Base-by-base conservation (phyloP, 2,113 vertebrate species). In the Lophotis ruficrista region DNA sequence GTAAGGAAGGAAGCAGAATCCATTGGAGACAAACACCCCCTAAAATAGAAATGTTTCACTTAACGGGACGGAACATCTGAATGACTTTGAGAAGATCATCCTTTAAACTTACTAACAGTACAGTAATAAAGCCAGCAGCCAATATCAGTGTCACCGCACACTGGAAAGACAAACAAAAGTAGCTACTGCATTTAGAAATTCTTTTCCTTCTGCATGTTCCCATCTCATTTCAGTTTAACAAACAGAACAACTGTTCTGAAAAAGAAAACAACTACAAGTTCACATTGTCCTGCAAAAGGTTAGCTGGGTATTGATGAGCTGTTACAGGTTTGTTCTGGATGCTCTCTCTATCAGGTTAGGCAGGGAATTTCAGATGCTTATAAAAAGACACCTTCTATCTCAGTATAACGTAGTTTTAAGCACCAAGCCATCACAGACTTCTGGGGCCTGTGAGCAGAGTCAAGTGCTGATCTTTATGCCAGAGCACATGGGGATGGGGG, bases 1-100 rank as follows among this genome's bases (percentile, higher is more conserved):
- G 69, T 50, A 84, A 96, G 96, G 83, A 95, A 97, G 93, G 94
- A 96, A 94, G 88, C 53, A 93, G 71, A 95, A 93, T 91, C 93
- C 88, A 80, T 51, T 75, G 70, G 83, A 96, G 93, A 92, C 54
- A 79, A 95, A 91, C 75, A 83, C 13, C 45, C 62, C 89, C 78
- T 45, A 96, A 96, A 96, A 94, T 66, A 96, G 94, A 97, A 95
- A 51, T 31, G 83, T 41, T 96, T 96, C 78, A 60, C 82, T 94
- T 81, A 60, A 93, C 9, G 4, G 60, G 89, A 91, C 22, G 81
- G 73, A 96, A 93, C 60, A 61, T 83, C 91, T 94, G 79, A 90
- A 54, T 51, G 71, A 93, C 82, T 96, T 85, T 68, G 89, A 93
- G 56, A 94, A 54, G 37, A 83, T 77, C 35, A 66, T 73, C 83